A percentile compares a stretch with the other conserved stretches of the same genome.
phyloP scores from a whole-genome alignment of 2,113 vertebrate species.

The Nothoprocta perdicaria region DNA sequence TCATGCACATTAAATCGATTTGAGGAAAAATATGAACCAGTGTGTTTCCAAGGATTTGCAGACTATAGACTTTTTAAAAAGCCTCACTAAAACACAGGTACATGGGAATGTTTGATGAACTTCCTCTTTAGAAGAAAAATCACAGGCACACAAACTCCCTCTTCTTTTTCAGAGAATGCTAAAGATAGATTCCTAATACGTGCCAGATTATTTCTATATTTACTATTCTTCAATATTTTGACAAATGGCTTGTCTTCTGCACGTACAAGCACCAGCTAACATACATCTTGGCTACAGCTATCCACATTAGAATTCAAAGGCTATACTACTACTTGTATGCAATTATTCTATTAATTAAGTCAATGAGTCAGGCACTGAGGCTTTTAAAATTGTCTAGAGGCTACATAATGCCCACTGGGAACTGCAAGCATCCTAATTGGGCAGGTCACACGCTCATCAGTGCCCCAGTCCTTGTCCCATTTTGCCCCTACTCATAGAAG shows the following conservation, averaged over 20 bases:
- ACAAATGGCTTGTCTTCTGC: background rate
- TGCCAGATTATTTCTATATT: background rate
- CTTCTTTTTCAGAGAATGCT: background rate
- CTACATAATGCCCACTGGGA: constrained; percentile 42
- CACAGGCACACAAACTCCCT: background rate
- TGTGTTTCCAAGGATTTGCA: background rate
- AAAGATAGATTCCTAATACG: background rate
- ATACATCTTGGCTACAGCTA: background rate
- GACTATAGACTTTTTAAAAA: background rate
- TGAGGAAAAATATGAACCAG: background rate
- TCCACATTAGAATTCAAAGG: background rate
- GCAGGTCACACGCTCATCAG: background rate
- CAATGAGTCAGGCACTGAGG: constrained; percentile 36
- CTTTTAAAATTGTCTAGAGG: constrained; percentile 9
- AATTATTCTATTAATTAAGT: constrained; percentile 56
- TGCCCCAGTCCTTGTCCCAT: background rate
- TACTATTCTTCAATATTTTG: background rate
- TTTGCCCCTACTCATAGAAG: background rate
- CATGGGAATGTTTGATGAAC: background rate
- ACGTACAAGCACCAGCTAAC: background rate
- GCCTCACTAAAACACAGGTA: background rate
- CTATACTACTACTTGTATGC: background rate
- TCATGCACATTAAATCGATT: constrained; percentile 12
- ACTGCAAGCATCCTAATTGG: background rate
- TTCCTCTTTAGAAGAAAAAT: background rate